Base-by-base conservation (phyloP, 1,140 invertebrate species). In the Protaetia brevitarsis region DNA sequence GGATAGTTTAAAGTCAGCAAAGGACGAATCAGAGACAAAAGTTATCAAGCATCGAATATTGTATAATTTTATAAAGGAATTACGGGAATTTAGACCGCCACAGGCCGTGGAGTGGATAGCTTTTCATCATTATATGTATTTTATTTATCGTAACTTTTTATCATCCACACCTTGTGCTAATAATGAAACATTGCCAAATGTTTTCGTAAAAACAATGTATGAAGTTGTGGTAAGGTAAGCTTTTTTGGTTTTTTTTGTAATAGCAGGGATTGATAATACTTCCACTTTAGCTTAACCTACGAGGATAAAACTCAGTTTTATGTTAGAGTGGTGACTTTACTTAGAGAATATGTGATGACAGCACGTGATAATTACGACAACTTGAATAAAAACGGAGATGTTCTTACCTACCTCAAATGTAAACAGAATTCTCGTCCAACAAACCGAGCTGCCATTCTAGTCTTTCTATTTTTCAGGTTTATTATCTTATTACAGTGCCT, bases 51-150 rank as follows among this genome's bases (percentile, higher is more conserved):
- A 61, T 61, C 28, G 31, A 34, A 69, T 72, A 34, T 60, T 76
- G 28, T 66, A 73, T 13, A 69, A 73, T 28, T 75, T 74, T 65
- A 63, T 76, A 8, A 71, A 69, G 21, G 71, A 75, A 56, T 68
- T 76, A 37, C 70, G 72, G 36, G 70, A 72, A 19, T 69, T 69
- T 60, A 64, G 68, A 34, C 71, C 75, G 8, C 37, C 66, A 61
- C 63, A 65, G 26, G 64, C 71, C 23, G 67, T 72, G 51, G 59
- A 69, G 5, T 76, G 75, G 75, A 69, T 72, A 34, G 74, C 71
- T 61, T 65, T 76, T 21, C 72, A 75, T 10, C 75, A 76, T 71
- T 75, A 73, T 59, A 64, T 75, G 56, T 71, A 71, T 70, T 76
- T 71, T 69, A 61, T 71, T 23, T 76, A 76, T 69, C 66, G 75